phyloP scores from a whole-genome alignment of 2,113 vertebrate species.

The Arizona elegans region DNA sequence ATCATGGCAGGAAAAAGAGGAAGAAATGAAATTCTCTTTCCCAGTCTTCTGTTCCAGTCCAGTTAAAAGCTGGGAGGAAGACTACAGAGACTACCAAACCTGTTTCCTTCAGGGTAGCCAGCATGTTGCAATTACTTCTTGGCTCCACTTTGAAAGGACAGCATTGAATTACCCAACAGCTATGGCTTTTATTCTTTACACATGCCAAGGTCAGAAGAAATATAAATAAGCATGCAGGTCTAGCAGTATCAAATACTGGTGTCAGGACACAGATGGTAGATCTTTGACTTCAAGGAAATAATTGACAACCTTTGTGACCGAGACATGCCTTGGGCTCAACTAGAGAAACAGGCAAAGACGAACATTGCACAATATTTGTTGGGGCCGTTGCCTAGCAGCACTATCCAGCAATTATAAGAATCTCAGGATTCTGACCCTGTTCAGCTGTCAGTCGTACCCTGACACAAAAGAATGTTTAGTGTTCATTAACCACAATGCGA shows the following conservation, averaged over 20 bases:
- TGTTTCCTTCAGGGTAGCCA: not conserved
- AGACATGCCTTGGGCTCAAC: constrained; percentile 2
- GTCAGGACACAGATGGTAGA: not conserved
- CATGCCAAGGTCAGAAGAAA: not conserved
- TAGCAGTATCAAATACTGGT: constrained; percentile 5
- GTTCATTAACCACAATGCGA: not conserved
- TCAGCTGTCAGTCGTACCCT: not conserved
- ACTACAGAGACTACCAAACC: not conserved
- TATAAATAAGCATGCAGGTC: not conserved
- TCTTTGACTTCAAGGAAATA: constrained; percentile 13
- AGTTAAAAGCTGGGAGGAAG: not conserved
- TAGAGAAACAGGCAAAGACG: not conserved
- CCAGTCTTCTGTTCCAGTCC: not conserved
- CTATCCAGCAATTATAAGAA: not conserved
- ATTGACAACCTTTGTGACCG: constrained; percentile 14
- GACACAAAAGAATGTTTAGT: not conserved
- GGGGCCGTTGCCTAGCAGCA: constrained; percentile 1
- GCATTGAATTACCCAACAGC: not conserved
- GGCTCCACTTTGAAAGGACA: not conserved
- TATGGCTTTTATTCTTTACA: constrained; percentile 1
- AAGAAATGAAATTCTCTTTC: not conserved
- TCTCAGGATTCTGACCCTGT: constrained; percentile 10
- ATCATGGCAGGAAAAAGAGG: not conserved
- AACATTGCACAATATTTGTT: constrained; percentile 14
- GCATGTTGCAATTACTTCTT: not conserved